phyloP scores from a whole-genome alignment of 2,888 invertebrate species.

The Chymomyza caudatula region DNA sequence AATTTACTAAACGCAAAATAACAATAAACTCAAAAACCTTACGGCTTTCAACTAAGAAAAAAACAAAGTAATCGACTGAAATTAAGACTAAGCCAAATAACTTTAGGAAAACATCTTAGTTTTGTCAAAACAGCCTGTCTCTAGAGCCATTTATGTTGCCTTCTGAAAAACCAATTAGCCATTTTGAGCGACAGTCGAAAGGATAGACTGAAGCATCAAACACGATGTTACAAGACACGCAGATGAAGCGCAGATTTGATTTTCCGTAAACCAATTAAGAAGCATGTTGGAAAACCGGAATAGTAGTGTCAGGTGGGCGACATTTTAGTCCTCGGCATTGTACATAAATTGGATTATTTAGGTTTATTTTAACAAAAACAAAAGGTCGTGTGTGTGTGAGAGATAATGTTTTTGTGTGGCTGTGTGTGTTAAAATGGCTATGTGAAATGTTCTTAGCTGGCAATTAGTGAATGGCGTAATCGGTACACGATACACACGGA shows the following conservation, averaged over 20 bases:
- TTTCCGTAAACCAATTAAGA: constrained; percentile 4
- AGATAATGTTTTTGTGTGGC: not conserved
- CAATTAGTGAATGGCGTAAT: not conserved
- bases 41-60: too few relatives aligned
- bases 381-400: not conserved
- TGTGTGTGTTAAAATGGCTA: too few relatives aligned
- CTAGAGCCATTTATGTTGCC: not conserved
- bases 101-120: not conserved
- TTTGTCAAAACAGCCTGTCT: not conserved
- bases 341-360: constrained; percentile 25
- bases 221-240: not conserved
- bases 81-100: not conserved
- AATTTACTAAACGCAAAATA: too few relatives aligned
- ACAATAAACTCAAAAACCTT: too few relatives aligned
- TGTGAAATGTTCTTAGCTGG: not conserved
- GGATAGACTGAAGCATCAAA: not conserved
- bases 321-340: constrained; percentile 1
- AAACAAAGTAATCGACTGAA: too few relatives aligned
- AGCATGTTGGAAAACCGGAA: not conserved
- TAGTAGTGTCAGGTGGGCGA: not conserved
- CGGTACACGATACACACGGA: not conserved
- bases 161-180: constrained; percentile 1
- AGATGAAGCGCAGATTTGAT: not conserved
- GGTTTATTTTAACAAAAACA: constrained; percentile 16
- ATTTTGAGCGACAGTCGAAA: not conserved